A percentile compares a stretch with the other conserved stretches of the same genome.
Evolutionary conservation across 2,113 vertebrate species (phyloP).

Genomic region (Telmatochromis sp.): DNA sequence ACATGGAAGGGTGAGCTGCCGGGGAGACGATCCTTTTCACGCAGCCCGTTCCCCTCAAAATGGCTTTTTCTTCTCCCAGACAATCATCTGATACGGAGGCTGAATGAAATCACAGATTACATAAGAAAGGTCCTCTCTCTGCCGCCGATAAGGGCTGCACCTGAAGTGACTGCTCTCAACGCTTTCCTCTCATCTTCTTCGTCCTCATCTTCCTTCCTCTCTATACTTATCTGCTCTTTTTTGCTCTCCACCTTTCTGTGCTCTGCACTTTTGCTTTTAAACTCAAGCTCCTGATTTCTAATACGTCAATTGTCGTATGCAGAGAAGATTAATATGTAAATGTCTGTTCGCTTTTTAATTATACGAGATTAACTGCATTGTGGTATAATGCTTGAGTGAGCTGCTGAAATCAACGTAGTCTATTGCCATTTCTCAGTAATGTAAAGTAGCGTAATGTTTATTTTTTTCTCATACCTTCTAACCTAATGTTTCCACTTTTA

Average conservation of each 20-base stretch:
- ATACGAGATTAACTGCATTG: conserved; percentile 62
- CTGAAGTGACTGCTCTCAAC: conserved; percentile 62
- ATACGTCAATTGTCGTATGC: conserved; percentile 42
- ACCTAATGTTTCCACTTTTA: conserved; percentile 22
- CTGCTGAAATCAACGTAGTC: conserved; percentile 20
- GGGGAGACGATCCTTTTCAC: conserved; percentile 73
- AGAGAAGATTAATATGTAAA: conserved; percentile 73
- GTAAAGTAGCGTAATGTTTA: conserved; percentile 17
- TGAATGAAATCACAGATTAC: conserved; percentile 79
- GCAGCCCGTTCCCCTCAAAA: conserved; percentile 73
- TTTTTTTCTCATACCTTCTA: neutral
- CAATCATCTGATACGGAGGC: conserved; percentile 76
- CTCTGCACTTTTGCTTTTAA: conserved; percentile 11
- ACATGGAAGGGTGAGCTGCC: conserved; percentile 78
- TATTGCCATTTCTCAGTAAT: conserved; percentile 31
- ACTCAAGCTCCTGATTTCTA: conserved; percentile 65
- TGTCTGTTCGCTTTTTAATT: conserved; percentile 71
- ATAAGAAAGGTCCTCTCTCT: conserved; percentile 74
- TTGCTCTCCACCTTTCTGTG: conserved; percentile 7
- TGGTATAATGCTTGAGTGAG: conserved; percentile 28
- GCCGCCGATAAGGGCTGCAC: conserved; percentile 67
- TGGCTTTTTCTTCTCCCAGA: conserved; percentile 81
- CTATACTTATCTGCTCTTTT: conserved; percentile 48
- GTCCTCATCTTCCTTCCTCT: conserved; percentile 33
- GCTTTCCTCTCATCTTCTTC: conserved; percentile 43